These are phyloP conservation scores for Nasonia longicornis DNA, from an alignment of 1,140 invertebrate genomes.

Conservation along the genomic window DNA sequence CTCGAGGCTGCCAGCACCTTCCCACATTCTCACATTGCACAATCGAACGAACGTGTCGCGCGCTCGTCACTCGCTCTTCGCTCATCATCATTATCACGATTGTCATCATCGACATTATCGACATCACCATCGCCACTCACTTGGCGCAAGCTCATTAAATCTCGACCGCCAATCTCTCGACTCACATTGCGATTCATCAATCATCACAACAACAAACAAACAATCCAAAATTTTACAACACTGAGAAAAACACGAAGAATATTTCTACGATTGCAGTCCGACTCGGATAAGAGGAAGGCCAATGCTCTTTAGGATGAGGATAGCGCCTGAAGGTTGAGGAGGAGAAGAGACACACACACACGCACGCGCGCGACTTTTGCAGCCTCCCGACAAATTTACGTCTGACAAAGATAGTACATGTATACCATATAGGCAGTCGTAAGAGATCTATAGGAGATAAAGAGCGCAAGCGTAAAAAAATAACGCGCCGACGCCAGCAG, in stretches of 20 bases:
- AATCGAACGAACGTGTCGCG: neutral
- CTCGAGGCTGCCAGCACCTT: neutral
- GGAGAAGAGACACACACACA: constrained; percentile 5
- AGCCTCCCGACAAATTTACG: constrained; percentile 15
- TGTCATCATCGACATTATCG: neutral
- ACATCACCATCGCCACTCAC: neutral
- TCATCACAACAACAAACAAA: neutral
- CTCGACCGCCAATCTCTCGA: too few relatives aligned
- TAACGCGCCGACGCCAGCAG: neutral
- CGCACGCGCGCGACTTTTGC: constrained; percentile 13
- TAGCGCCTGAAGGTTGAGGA: constrained; percentile 14
- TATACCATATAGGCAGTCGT: neutral
- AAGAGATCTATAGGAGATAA: neutral
- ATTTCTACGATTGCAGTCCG: constrained; percentile 47
- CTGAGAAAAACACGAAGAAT: constrained; percentile 40
- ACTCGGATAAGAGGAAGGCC: constrained; percentile 47
- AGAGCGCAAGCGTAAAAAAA: neutral
- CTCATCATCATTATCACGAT: too few relatives aligned
- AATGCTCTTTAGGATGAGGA: constrained; percentile 45
- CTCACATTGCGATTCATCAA: neutral
- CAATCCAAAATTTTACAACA: constrained; percentile 11
- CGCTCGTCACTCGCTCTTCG: neutral
- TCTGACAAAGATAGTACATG: neutral
- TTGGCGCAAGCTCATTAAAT: neutral
- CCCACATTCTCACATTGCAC: neutral